phyloP scores from a whole-genome alignment of 1,140 invertebrate genomes.

The Drosophila takahashii region DNA sequence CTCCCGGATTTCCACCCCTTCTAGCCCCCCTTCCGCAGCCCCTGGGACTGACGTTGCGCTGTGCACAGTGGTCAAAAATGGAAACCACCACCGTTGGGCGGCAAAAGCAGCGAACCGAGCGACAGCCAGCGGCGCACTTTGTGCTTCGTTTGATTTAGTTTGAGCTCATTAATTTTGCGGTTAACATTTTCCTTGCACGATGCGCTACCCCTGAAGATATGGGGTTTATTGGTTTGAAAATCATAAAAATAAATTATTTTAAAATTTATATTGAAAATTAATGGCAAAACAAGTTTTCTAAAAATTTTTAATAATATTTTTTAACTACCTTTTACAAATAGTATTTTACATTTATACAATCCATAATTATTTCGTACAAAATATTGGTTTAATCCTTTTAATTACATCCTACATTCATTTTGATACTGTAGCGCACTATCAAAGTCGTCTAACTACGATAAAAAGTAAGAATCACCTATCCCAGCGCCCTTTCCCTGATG shows the following conservation, averaged over 20 bases:
- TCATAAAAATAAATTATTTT: too few relatives aligned
- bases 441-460: background rate
- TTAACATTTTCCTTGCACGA: conserved; percentile 29
- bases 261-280: too few relatives aligned
- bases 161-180: conserved; percentile 80
- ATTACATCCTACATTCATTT: background rate
- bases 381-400: background rate
- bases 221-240: background rate
- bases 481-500: background rate
- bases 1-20: conserved; percentile 2
- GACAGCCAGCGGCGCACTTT: conserved; percentile 53
- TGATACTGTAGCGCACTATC: background rate
- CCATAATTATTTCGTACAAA: too few relatives aligned
- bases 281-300: too few relatives aligned
- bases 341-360: too few relatives aligned
- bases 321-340: too few relatives aligned
- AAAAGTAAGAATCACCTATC: background rate
- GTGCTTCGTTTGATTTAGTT: conserved; percentile 76
- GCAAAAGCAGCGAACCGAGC: conserved; percentile 18
- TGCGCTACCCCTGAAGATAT: conserved; percentile 25
- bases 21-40: background rate
- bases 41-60: conserved; percentile 1
- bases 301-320: too few relatives aligned
- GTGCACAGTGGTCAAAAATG: conserved; percentile 25
- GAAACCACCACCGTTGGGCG: conserved; percentile 31